These are phyloP conservation scores for Actenoides hombroni DNA, from an alignment of 2,113 vertebrate genomes.

Conservation along the genomic window DNA sequence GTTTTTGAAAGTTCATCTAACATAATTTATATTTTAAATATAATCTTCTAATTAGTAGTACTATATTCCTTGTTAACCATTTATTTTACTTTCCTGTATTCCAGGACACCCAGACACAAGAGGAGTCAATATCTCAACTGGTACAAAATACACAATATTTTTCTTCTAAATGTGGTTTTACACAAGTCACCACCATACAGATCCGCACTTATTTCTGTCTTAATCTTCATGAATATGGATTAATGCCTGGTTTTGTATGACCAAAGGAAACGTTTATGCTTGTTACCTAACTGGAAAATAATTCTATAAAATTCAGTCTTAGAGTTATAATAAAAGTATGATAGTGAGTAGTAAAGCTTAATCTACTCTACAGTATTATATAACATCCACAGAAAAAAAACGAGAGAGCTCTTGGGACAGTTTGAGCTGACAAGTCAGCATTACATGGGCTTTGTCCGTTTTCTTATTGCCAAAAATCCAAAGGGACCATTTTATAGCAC, in stretches of 20 bases:
- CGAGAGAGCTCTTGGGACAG: neutral
- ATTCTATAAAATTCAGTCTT: conserved; percentile 10
- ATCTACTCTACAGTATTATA: neutral
- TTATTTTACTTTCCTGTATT: neutral
- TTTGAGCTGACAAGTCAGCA: neutral
- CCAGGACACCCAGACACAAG: neutral
- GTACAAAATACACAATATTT: neutral
- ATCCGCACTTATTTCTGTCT: neutral
- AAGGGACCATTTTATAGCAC: neutral
- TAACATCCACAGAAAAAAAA: conserved; percentile 1
- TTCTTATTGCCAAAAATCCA: neutral
- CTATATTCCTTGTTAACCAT: neutral
- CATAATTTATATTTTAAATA: neutral
- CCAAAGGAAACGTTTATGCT: conserved; percentile 17
- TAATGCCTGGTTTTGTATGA: neutral
- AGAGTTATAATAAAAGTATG: neutral
- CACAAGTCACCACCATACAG: neutral
- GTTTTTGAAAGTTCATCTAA: neutral
- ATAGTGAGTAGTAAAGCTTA: conserved; percentile 32
- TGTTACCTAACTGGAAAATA: neutral
- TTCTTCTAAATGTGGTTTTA: neutral
- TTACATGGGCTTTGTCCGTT: neutral
- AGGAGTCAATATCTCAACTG: neutral
- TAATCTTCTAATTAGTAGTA: neutral
- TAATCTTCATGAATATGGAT: neutral